phyloP scores from a whole-genome alignment of 2,113 vertebrate genomes.

The Glaucomys volans region DNA sequence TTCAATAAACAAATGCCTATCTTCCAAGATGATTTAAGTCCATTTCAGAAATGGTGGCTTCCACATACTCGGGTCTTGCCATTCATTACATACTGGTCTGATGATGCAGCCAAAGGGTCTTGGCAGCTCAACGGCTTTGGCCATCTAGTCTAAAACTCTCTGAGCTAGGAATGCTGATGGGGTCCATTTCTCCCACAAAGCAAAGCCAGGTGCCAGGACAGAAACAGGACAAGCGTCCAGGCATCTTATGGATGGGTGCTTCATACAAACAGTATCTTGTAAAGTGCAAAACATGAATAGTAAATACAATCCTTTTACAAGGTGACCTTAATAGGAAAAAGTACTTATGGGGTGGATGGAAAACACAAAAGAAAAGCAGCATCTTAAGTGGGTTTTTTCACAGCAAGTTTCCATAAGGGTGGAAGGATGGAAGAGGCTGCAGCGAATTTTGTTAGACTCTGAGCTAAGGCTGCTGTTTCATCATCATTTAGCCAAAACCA shows the following conservation, averaged over 20 bases:
- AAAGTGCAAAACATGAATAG: background rate
- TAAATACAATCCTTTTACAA: constrained; percentile 19
- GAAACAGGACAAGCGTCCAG: background rate
- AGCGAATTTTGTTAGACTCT: background rate
- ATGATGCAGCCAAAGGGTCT: background rate
- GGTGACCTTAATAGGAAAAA: background rate
- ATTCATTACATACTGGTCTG: background rate
- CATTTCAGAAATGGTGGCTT: background rate
- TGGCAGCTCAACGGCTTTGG: background rate
- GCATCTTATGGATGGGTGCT: background rate
- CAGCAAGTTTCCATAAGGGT: background rate
- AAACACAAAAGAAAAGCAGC: background rate
- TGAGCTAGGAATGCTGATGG: background rate
- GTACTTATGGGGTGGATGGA: background rate
- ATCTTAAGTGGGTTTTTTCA: background rate
- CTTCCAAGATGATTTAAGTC: background rate
- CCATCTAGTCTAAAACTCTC: background rate
- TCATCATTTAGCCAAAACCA: constrained; percentile 10
- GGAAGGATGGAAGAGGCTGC: background rate
- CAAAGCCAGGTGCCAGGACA: background rate
- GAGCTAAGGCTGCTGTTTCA: background rate
- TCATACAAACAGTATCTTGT: constrained; percentile 17
- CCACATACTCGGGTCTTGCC: background rate
- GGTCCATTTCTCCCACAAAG: background rate
- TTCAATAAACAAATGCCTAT: background rate